Conservation (phyloP, 2,113 vertebrate species). For the Ginglymostoma cirratum region DNA sequence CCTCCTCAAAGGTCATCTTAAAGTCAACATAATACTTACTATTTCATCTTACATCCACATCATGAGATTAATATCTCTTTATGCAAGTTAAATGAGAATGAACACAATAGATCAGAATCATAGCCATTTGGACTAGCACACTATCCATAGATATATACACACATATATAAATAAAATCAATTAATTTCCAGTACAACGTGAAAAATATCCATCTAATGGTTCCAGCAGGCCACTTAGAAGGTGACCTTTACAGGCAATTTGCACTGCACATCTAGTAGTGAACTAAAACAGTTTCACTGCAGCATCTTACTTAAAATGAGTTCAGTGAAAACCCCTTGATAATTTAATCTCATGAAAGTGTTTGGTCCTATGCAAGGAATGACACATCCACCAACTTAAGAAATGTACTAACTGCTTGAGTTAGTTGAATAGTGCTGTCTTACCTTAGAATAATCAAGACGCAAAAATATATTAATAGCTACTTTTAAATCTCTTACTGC, state of each 20-base stretch:
- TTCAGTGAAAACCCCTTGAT: background rate
- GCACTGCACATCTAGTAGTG: background rate
- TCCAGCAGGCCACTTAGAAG: background rate
- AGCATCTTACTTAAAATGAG: background rate
- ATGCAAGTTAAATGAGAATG: background rate
- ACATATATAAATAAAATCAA: background rate
- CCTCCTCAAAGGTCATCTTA: background rate
- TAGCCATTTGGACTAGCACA: background rate
- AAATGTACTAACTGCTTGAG: background rate
- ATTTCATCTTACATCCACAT: background rate
- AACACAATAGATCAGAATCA: background rate
- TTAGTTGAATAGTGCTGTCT: background rate
- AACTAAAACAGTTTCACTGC: background rate
- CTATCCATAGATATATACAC: background rate
- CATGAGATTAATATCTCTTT: background rate
- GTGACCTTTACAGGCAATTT: background rate
- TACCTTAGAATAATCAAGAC: background rate
- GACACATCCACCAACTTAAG: background rate
- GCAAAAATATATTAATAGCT: background rate
- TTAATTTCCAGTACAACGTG: background rate
- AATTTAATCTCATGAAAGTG: conserved; percentile 14
- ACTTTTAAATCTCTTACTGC: background rate
- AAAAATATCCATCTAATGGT: conserved; percentile 12
- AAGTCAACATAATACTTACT: background rate
- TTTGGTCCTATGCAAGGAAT: background rate